A percentile compares a stretch with the other conserved stretches of the same genome.
Evolutionary conservation across 2,113 vertebrate species (phyloP).

Genomic region (Tenebrosternarchus preto): DNA sequence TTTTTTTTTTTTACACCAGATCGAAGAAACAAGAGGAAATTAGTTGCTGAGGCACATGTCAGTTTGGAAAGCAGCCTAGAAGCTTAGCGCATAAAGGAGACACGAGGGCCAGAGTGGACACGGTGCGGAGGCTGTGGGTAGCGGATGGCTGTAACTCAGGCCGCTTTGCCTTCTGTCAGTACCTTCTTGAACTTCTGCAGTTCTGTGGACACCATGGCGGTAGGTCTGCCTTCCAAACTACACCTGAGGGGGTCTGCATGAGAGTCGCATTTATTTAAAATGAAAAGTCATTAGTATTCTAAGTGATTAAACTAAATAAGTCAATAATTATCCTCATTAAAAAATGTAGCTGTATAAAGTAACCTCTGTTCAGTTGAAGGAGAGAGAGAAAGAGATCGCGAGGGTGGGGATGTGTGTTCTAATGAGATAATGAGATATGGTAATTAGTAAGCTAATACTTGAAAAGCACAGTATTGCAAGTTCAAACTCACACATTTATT

Average conservation of each 20-base stretch:
- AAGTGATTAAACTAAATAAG: background rate
- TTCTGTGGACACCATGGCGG: constrained; percentile 67
- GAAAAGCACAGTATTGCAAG: no score
- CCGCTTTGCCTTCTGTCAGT: constrained; percentile 73
- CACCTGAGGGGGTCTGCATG: background rate
- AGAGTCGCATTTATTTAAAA: background rate
- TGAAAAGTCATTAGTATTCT: no score
- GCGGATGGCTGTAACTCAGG: constrained; percentile 73
- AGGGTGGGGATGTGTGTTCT: background rate
- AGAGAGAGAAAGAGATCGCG: background rate
- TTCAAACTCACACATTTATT: no score
- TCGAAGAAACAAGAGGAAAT: constrained; percentile 10
- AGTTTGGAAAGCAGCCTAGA: no score
- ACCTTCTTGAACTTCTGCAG: constrained; percentile 69
- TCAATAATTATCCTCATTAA: background rate
- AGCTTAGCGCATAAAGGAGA: no score
- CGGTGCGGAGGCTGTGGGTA: background rate
- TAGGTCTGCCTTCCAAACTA: constrained; percentile 57
- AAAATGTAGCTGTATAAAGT: background rate
- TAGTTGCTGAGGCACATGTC: background rate
- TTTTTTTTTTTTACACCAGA: background rate
- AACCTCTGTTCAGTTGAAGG: background rate
- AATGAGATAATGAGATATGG: background rate
- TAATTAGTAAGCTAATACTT: background rate
- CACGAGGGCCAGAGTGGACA: no score